Evolutionary conservation across 1,140 invertebrate genomes (phyloP), one percentile per base, ranked within the genome.

Genomic region (Helicoverpa armigera): DNA sequence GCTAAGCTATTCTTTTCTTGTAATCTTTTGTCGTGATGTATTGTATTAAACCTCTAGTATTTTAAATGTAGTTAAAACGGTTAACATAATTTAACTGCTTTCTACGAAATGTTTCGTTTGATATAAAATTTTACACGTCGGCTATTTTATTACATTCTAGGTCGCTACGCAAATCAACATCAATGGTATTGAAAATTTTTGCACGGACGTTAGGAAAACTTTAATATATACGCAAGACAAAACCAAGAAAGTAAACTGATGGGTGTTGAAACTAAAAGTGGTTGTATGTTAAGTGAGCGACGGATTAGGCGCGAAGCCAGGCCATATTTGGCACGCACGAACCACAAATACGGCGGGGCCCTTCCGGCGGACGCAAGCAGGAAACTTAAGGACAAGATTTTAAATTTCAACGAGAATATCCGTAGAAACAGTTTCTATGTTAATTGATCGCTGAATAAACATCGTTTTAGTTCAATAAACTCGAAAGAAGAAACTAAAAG

Each of bases 351-450:
- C 86, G 91, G 91, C 14, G 63, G 48, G 83, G 82, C 87, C 88
- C 88, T 92, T 93, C 92, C 92, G 93, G 87, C 90, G 89, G 88
- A 88, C 86, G 87, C 69, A 61, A 48, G 43, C 75, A 67, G 75
- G 75, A 77, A 77, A 54, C 76, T 70, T 72, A 50, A 70, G 65
- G 63, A 70, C 63, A 79, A 58, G 31, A 50, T 79, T 79, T 79
- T 29, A 69, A 69, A 69, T 70, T 60, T 48, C 48, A 79, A 79
- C 51, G 69, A 70, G 51, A 79, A 70, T 79, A 70, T 60, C 54
- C n/a, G 54, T 74, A 51, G 53, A 43, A 43, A 60, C 56, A 2
- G n/a, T 13, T 76, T 54, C 18, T 72, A 13, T 23, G 53, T 51
- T 70, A 70, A 70, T 23, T 53, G 7, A 29, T 29, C 11, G 48